A percentile compares a stretch with the other conserved stretches of the same genome.
Conservation (phyloP, 2,888 invertebrate genomes). For the Pseudococcus viburni region DNA sequence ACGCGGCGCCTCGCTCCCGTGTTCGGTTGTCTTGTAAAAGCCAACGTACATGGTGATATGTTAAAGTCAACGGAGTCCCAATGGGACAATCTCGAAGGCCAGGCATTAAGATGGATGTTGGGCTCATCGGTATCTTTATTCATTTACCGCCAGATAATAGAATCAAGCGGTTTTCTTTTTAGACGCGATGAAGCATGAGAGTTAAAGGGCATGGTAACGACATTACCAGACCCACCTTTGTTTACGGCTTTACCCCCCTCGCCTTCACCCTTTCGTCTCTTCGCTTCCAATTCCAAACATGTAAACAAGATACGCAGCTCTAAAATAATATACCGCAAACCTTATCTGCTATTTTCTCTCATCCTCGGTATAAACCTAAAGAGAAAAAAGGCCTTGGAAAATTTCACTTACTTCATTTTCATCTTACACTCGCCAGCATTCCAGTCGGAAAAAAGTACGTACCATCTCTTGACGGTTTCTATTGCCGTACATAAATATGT, state of each 20-base stretch:
- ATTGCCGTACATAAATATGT: constrained; percentile 50
- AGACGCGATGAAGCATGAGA: constrained; percentile 40
- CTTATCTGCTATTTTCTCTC: not conserved
- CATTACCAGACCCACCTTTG: constrained; percentile 37
- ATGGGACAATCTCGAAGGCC: constrained; percentile 61
- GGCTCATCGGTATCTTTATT: constrained; percentile 57
- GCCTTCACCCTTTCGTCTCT: not conserved
- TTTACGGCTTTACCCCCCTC: constrained; percentile 1
- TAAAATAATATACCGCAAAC: constrained; percentile 42
- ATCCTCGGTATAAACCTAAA: not conserved
- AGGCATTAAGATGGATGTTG: constrained; percentile 61
- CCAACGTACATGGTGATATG: constrained; percentile 55
- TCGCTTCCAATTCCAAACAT: not conserved
- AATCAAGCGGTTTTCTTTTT: constrained; percentile 49
- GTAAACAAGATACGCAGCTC: constrained; percentile 30
- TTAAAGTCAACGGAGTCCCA: constrained; percentile 62
- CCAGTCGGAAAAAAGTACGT: not conserved
- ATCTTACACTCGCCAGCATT: not conserved
- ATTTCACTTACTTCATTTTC: constrained; percentile 6
- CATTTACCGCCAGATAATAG: constrained; percentile 46
- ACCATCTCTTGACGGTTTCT: constrained; percentile 36
- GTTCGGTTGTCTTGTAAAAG: constrained; percentile 52
- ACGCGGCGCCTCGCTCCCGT: not conserved
- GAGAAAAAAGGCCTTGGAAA: not conserved
- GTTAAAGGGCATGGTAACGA: constrained; percentile 46